Evolutionary conservation across 2,797 vertebrate species (phyloP).

Genomic region (Intellagama lesueurii): DNA sequence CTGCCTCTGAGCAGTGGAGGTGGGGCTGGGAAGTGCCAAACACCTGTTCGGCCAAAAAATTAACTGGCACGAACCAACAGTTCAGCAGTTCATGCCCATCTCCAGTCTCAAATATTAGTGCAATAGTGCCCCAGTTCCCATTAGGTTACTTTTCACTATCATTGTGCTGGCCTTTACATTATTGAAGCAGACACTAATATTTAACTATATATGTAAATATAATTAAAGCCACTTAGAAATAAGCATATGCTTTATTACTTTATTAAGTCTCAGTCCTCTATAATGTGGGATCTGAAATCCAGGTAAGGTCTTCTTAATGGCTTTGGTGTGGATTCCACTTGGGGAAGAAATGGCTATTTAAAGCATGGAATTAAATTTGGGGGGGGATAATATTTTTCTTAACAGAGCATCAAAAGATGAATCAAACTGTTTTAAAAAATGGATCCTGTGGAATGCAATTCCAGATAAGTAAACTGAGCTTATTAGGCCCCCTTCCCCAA

Average conservation of each 20-base stretch:
- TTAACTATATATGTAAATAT: slow-evolving; percentile 4
- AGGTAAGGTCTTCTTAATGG: slow-evolving; percentile 18
- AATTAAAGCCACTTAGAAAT: slow-evolving; percentile 19
- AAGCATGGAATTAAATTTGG: slow-evolving; percentile 5
- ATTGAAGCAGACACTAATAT: slow-evolving; percentile 15
- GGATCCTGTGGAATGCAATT: background rate
- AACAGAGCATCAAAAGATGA: slow-evolving; percentile 21
- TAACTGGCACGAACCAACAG: too few relatives aligned
- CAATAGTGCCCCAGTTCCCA: background rate
- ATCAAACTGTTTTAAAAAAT: slow-evolving; percentile 23
- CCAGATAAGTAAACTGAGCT: background rate
- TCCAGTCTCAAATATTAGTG: background rate
- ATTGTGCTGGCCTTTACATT: background rate
- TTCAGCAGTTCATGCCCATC: too few relatives aligned
- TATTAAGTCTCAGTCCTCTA: background rate
- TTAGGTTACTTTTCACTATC: background rate
- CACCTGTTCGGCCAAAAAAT: too few relatives aligned
- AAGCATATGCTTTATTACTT: slow-evolving; percentile 19
- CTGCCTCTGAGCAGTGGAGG: too few relatives aligned
- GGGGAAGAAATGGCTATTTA: background rate
- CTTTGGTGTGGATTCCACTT: slow-evolving; percentile 5
- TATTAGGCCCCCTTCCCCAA: background rate
- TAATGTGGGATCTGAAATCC: slow-evolving; percentile 15
- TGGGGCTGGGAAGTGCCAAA: too few relatives aligned
- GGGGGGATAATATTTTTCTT: background rate